A percentile compares a stretch with the other conserved stretches of the same genome.
Conservation (phyloP, 2,113 vertebrate species). For the Notothenia coriiceps region DNA sequence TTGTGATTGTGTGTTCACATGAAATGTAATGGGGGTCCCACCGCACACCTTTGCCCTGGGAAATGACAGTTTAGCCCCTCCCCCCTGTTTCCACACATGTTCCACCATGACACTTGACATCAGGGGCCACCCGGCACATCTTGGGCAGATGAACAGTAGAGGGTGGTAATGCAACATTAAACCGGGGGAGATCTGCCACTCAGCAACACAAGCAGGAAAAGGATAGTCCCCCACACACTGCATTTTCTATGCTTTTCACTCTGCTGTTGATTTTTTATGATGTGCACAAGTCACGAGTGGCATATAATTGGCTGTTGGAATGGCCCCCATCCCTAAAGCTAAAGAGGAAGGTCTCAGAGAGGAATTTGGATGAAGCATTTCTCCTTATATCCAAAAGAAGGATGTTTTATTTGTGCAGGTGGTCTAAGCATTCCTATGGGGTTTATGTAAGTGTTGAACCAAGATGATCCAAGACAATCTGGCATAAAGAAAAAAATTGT, state of each 20-base stretch:
- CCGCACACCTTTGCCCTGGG: constrained; percentile 24
- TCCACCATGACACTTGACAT: constrained; percentile 49
- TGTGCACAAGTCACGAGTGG: background rate
- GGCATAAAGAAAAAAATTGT: constrained; percentile 3
- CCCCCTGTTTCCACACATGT: background rate
- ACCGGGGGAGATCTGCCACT: constrained; percentile 17
- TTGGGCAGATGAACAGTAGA: constrained; percentile 68
- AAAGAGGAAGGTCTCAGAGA: background rate
- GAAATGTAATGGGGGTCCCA: constrained; percentile 14
- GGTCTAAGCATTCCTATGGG: background rate
- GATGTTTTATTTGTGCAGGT: background rate
- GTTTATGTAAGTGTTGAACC: background rate
- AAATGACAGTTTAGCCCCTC: constrained; percentile 27
- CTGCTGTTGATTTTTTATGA: constrained; percentile 5
- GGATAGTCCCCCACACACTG: background rate
- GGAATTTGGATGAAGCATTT: background rate
- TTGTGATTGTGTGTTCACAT: constrained; percentile 41
- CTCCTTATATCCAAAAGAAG: background rate
- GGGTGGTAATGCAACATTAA: constrained; percentile 73
- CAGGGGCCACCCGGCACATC: constrained; percentile 58
- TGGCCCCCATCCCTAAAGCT: background rate
- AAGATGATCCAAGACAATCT: background rate
- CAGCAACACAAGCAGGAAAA: constrained; percentile 11
- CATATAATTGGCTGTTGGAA: background rate
- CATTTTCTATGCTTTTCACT: background rate